Conservation (phyloP, 1,140 invertebrate species). For the Branchinecta lindahli region DNA sequence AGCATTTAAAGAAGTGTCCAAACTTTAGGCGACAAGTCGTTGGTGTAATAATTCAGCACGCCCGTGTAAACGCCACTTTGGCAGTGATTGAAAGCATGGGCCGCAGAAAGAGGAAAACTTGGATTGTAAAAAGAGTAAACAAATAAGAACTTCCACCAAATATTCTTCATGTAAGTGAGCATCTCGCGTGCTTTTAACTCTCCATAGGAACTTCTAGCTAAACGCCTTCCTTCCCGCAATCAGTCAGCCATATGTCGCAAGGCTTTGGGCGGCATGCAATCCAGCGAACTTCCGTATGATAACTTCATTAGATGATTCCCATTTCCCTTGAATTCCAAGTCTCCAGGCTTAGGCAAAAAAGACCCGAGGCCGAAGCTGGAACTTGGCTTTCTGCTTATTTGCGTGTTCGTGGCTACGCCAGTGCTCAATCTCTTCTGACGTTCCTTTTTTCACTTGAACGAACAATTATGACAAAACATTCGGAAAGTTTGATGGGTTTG, state of each 20-base stretch:
- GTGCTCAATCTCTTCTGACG: slow-evolving; percentile 5
- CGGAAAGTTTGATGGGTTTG: slow-evolving; percentile 6
- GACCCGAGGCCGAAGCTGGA: neutral
- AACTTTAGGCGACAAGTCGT: too few relatives aligned
- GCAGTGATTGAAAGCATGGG: too few relatives aligned
- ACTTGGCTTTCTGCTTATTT: neutral
- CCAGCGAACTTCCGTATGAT: neutral
- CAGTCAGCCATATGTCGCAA: neutral
- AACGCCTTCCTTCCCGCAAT: neutral
- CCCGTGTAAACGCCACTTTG: too few relatives aligned
- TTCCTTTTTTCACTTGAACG: slow-evolving; percentile 1
- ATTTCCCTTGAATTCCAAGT: neutral
- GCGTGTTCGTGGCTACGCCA: neutral
- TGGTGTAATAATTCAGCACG: too few relatives aligned
- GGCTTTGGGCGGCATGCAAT: neutral
- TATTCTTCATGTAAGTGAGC: too few relatives aligned
- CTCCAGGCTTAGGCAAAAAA: neutral
- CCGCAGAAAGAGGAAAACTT: too few relatives aligned
- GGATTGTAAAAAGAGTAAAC: too few relatives aligned
- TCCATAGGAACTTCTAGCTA: too few relatives aligned
- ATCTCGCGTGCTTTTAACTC: too few relatives aligned
- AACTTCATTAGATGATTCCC: neutral
- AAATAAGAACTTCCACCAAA: too few relatives aligned
- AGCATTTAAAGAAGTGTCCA: too few relatives aligned
- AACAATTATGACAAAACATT: slow-evolving; percentile 9